Evolutionary conservation across 2,797 vertebrate genomes (phyloP), one percentile per base, ranked within the genome.

Genomic region (Morus bassanus): DNA sequence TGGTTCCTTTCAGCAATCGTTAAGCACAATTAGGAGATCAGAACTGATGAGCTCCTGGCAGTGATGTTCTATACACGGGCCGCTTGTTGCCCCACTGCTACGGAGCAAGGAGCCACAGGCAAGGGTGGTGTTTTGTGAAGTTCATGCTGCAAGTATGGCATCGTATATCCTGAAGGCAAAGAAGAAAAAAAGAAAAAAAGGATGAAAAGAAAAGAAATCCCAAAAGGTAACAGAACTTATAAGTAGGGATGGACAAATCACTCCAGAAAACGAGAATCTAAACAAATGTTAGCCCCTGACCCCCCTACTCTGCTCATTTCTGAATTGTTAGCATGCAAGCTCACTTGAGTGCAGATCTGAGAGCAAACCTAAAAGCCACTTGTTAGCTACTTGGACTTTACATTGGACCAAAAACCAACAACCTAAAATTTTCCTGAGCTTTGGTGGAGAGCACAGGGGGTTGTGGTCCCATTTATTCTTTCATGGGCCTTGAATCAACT

Each of bases 1-100:
- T 94, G 87, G 48, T 83, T 95, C 72, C 89, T 96, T 97, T 97
- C 65, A 91, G 92, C 86, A 93, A 92, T 97, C 65, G 69, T 95
- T 89, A 94, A 94, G 85, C 61, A 89, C 92, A 94, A 88, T 95
- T 94, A 95, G 56, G 87, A 96, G 91, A 84, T 81, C 54, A 91
- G 90, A 90, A 78, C 57, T 87, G 70, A 69, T 68, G 81, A 78
- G 88, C 41, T 96, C 4, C 51, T 41, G 84, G 86, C 37, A 63
- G 74, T 85, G 74, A 13, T 15, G 63, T 24, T 80, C 35, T 88
- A 5, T 85, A 4, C 35, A 25, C 1, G 7, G 69, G 28, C 77
- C 10, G 8, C 51, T 95, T 17, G 4, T 70, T 90, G 74, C 1
- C 5, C 60, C 45, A 3, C 17, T 31, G 48, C 72, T 92, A 30